These are phyloP conservation scores for Diglossa cyanea DNA, from an alignment of 2,797 vertebrate species.

Conservation along the genomic window DNA sequence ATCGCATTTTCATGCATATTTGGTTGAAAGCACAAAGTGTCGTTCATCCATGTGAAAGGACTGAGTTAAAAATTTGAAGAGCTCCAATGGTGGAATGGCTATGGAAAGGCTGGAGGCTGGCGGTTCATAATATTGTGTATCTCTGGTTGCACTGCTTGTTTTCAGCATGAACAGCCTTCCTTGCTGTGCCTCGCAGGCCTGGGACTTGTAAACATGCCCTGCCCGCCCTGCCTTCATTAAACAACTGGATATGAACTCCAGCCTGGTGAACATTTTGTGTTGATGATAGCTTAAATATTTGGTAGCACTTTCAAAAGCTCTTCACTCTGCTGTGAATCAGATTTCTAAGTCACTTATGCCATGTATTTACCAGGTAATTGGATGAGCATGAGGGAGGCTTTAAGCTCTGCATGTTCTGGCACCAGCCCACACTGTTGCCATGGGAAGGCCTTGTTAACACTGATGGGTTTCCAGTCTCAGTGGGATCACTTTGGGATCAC, in stretches of 20 bases:
- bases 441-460: neutral
- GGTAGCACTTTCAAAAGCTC: neutral
- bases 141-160: neutral
- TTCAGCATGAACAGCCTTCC: neutral
- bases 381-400: neutral
- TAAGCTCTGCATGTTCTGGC: neutral
- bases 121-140: neutral
- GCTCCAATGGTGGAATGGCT: neutral
- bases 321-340: neutral
- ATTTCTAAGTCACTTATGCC: neutral
- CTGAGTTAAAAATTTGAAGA: neutral
- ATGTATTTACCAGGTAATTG: neutral
- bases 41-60: neutral
- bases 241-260: neutral
- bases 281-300: neutral
- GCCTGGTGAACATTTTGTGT: rapidly evolving
- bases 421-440: neutral
- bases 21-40: neutral
- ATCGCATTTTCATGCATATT: neutral
- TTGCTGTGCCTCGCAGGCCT: rapidly evolving
- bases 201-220: neutral
- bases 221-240: neutral
- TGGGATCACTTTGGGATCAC: neutral
- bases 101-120: neutral
- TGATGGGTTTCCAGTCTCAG: neutral